Evolutionary conservation across 2,797 vertebrate species (phyloP), one percentile per base, ranked within the genome.

Genomic region (Chloroceryle amazona): DNA sequence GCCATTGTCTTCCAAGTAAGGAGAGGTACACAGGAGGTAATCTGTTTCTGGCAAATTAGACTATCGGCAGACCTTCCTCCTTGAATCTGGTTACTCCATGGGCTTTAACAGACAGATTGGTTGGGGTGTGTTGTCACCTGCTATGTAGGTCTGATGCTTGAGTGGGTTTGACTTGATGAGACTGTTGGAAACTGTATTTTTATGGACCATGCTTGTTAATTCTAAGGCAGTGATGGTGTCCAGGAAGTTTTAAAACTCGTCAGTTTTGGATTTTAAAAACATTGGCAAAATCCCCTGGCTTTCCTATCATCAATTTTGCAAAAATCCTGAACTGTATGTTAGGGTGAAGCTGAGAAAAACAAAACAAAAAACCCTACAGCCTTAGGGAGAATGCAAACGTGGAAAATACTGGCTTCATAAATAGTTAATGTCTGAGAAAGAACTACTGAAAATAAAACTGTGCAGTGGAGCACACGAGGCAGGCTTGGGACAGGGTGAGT

Each of bases 281-380:
- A 31, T 1, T 26, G 7, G 2, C 20, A 62, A 35, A 25, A 3
- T 9, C 6, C 19, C 6, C 14, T 41, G 16, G 7, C 33, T 90
- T 75, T 75, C 6, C 22, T 67, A 11, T 18, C 28, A 86, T 93
- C 4, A 19, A 1, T 67, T 80, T 84, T 71, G 19, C 3, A 58
- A 28, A 65, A 67, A 28, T 1, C 22, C 25, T 76, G 29, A 89
- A 10, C 14, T 62, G 0, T 35, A 20, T 66, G 4, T 87, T 66
- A 23, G 23, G 23, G 28, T 33, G 51, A 54, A 70, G 35, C 42
- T 44, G 31, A 54, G 22, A 39, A 58, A 55, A 81, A 49, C 5
- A 46, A 47, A 89, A 2, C 2, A 23, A 19, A 42, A 31, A 22
- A 0, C 3, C 3, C 6, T 13, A 10, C 37, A 81, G 31, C 26